A percentile compares a stretch with the other conserved stretches of the same genome.
These are phyloP conservation scores for Cremastobaeus sp. DNA, from an alignment of 2,888 invertebrate species.

Conservation along the genomic window DNA sequence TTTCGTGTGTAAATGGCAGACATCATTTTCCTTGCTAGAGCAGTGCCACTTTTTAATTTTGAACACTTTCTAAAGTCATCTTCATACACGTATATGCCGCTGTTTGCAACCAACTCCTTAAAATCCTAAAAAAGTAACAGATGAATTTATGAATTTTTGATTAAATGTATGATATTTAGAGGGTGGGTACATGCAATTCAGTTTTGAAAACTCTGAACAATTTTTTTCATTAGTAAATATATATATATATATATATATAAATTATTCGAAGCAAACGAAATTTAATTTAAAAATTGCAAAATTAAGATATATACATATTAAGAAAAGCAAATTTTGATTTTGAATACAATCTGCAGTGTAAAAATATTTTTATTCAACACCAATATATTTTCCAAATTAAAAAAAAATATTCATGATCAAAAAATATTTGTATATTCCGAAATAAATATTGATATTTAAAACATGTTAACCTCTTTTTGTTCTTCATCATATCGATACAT, in stretches of 20 bases:
- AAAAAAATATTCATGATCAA: background rate
- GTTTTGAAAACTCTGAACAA: no score
- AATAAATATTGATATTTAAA: background rate
- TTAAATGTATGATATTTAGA: slow-evolving; percentile 2
- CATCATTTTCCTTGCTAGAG: slow-evolving; percentile 19
- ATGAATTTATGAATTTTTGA: background rate
- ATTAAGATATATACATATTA: no score
- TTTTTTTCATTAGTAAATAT: no score
- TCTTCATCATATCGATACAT: slow-evolving; percentile 9
- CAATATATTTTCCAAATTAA: background rate
- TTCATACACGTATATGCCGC: slow-evolving; percentile 19
- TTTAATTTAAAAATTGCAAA: no score
- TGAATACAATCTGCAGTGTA: no score
- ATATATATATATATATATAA: no score
- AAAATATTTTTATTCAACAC: background rate
- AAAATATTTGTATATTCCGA: background rate
- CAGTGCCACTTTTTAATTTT: slow-evolving; percentile 8
- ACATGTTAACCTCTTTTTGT: slow-evolving; percentile 5
- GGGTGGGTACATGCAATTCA: background rate
- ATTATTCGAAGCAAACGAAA: no score
- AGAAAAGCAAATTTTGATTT: no score
- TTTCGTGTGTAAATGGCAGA: slow-evolving; percentile 11
- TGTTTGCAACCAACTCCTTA: slow-evolving; percentile 1
- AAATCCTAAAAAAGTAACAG: slow-evolving; percentile 9
- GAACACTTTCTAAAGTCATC: slow-evolving; percentile 13